phyloP scores from a whole-genome alignment of 2,888 invertebrate species.

The Papilio demoleus region DNA sequence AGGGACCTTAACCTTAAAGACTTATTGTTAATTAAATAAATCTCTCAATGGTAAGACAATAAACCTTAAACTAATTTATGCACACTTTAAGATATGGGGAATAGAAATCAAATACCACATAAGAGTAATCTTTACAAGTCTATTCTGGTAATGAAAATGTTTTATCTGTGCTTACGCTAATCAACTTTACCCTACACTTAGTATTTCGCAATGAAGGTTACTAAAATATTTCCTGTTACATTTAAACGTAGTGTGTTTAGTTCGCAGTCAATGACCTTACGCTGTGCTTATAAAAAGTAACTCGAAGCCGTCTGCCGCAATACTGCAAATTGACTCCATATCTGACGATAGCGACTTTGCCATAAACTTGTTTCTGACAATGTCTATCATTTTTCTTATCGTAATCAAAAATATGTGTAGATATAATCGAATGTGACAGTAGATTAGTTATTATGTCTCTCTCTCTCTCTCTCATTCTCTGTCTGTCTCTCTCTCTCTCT shows the following conservation, averaged over 20 bases:
- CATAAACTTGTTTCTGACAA: conserved; percentile 50
- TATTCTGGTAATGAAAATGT: conserved; percentile 23
- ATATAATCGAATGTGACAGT: background rate
- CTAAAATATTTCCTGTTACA: conserved; percentile 56
- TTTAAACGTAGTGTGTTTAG: conserved; percentile 65
- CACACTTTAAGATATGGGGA: no score
- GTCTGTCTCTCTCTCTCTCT: no score
- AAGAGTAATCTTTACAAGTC: background rate
- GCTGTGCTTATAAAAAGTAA: conserved; percentile 69
- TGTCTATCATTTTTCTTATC: conserved; percentile 43
- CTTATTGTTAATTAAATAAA: no score
- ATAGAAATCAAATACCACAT: no score
- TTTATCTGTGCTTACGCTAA: conserved; percentile 16
- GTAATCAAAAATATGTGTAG: conserved; percentile 31
- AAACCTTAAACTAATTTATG: no score
- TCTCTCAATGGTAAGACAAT: no score
- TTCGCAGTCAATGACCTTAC: conserved; percentile 68
- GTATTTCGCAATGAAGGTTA: conserved; percentile 26
- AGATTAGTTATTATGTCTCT: no score
- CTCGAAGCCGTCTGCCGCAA: conserved; percentile 68
- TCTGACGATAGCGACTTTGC: conserved; percentile 54
- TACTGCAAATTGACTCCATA: conserved; percentile 79
- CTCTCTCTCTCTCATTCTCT: no score
- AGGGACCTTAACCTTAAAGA: no score
- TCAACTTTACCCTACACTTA: conserved; percentile 28